Base-by-base conservation (phyloP, 2,113 vertebrate genomes). In the Nansenia antarctica region DNA sequence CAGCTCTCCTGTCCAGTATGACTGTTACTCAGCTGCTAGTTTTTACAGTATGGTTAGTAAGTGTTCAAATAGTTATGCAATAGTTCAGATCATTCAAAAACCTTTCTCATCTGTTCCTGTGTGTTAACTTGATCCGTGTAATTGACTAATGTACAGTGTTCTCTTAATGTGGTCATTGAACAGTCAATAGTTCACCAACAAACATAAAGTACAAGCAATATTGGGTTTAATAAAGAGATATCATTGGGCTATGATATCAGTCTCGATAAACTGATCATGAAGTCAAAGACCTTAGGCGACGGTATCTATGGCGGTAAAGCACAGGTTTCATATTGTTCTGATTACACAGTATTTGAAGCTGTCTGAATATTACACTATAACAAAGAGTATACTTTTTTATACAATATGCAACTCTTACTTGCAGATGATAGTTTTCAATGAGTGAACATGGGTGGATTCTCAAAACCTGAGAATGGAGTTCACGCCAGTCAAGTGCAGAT, bases 401-500 rank as follows among this genome's bases (percentile, higher is more conserved):
- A 27, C 52, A 54, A 49, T 22, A 27, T 54, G 52, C 22, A 15
- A 24, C 9, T 26, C 26, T 54, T 27, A 54, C 52, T 27, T 54
- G 11, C 24, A 27, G 1, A 12, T 54, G 52, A 54, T 27, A 9
- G 26, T 47, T 5, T 3, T 47, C 3, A 26, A 52, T 24, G 14
- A 15, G 39, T 14, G 39, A 42, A 20, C 45, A 49, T 2, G n/a
- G 2, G 45, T 20, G n/a, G 8, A 49, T 49, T 1, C 5, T n/a
- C 20, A 49, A 5, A 18, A 63, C n/a, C 65, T 20, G 54, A 57
- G 24, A 2, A 5, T 67, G 59, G n/a, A 64, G 39, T 12, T 29
- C 30, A 61, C 5, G 67, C 83, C 81, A 80, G 69, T 79, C 76
- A 49, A 26, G 15, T 58, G 11, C 26, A 49, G n/a, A n/a, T 72